Evolutionary conservation across 37 sponge, comb jelly and placozoan species (phyloP).

Genomic region (Hexactinellida sp.): DNA sequence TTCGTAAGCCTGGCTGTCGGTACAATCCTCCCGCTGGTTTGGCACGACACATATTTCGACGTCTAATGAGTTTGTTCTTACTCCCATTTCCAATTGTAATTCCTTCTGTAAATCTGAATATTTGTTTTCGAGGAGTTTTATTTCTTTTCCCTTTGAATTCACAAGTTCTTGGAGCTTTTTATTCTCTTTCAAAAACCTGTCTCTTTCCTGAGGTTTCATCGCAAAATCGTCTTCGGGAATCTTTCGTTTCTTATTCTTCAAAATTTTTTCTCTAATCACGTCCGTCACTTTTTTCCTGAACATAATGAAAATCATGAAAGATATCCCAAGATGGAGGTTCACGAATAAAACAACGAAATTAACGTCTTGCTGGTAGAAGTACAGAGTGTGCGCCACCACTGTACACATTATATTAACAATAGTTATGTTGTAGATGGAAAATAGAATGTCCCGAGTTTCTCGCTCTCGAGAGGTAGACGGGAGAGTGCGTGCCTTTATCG

Average conservation of each 20-base stretch:
- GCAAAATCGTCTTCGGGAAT: background rate
- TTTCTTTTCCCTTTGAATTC: background rate
- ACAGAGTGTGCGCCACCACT: background rate
- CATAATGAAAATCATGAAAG: background rate
- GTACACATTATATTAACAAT: background rate
- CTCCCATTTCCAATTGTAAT: background rate
- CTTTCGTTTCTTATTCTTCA: background rate
- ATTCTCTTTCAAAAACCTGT: background rate
- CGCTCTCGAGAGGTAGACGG: background rate
- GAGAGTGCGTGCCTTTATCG: background rate
- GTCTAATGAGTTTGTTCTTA: background rate
- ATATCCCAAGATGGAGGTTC: background rate
- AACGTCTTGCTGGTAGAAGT: background rate
- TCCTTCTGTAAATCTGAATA: background rate
- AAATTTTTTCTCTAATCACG: background rate
- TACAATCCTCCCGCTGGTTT: background rate
- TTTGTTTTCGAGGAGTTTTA: background rate
- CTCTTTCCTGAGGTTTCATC: background rate
- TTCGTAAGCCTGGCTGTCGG: background rate
- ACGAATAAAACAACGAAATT: constrained; percentile 6
- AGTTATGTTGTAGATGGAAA: constrained; percentile 10
- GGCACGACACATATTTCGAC: background rate
- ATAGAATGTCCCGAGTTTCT: background rate
- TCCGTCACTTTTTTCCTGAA: constrained; percentile 2
- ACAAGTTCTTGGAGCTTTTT: background rate